Evolutionary conservation across 2,888 invertebrate genomes (phyloP).

Genomic region (Calameuta pallipes): DNA sequence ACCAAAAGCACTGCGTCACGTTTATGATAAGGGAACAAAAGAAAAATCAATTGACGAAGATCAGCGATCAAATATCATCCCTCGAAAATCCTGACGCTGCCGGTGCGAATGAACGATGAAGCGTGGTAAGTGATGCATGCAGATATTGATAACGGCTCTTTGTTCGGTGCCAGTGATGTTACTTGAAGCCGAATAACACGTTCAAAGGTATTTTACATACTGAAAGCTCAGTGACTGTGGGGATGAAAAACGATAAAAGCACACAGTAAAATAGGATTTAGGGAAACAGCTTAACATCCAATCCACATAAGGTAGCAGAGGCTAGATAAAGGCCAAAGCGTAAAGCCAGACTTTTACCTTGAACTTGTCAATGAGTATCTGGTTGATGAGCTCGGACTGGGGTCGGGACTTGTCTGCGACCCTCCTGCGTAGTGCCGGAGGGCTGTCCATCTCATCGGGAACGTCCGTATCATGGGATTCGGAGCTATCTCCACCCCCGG

Average conservation of each 20-base stretch:
- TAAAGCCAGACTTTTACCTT: conserved; percentile 65
- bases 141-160: background rate
- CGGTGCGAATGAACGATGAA: background rate
- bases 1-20: background rate
- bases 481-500: conserved; percentile 69
- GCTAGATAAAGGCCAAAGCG: background rate
- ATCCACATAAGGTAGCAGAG: background rate
- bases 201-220: background rate
- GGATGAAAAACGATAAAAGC: background rate
- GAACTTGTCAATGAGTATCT: conserved; percentile 72
- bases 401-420: conserved; percentile 67
- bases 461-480: conserved; percentile 72
- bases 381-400: conserved; percentile 72
- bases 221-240: background rate
- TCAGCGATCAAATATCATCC: background rate
- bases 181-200: background rate
- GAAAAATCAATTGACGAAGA: background rate
- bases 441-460: conserved; percentile 69
- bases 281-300: background rate
- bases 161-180: background rate
- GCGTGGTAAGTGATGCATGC: background rate
- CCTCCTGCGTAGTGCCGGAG: conserved; percentile 68
- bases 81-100: background rate
- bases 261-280: background rate
- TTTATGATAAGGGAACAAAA: background rate